Evolutionary conservation across 2,888 invertebrate genomes (phyloP).

Genomic region (Spilosoma lubricipeda): DNA sequence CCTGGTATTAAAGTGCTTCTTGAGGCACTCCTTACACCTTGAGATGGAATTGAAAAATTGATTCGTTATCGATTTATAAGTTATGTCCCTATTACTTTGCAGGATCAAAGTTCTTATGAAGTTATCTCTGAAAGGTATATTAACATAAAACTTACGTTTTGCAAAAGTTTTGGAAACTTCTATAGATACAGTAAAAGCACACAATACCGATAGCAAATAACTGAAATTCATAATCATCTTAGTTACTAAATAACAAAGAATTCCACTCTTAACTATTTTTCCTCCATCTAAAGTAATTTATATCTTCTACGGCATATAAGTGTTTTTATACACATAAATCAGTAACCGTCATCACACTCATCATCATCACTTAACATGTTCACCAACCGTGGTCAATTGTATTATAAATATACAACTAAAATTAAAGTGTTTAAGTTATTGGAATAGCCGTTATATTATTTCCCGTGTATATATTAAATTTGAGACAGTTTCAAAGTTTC

Average conservation of each 20-base stretch:
- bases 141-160: background rate
- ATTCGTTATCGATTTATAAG: conserved; percentile 67
- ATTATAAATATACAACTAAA: too few relatives aligned
- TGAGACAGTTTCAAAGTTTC: background rate
- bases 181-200: too few relatives aligned
- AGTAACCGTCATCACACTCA: too few relatives aligned
- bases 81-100: conserved; percentile 1
- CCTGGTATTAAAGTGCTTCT: conserved; percentile 64
- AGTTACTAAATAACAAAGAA: background rate
- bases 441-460: too few relatives aligned
- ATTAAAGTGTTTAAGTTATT: too few relatives aligned
- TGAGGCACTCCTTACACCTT: conserved; percentile 73
- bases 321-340: too few relatives aligned
- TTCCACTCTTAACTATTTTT: background rate
- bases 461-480: too few relatives aligned
- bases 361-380: too few relatives aligned
- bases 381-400: too few relatives aligned
- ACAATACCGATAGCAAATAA: background rate
- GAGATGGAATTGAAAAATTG: conserved; percentile 80
- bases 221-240: background rate
- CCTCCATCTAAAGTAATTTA: too few relatives aligned
- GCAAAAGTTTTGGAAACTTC: background rate
- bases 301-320: too few relatives aligned
- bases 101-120: background rate
- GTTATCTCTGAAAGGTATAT: background rate